Evolutionary conservation across 1,140 invertebrate genomes (phyloP).

Genomic region (Penaeus vannamei): DNA sequence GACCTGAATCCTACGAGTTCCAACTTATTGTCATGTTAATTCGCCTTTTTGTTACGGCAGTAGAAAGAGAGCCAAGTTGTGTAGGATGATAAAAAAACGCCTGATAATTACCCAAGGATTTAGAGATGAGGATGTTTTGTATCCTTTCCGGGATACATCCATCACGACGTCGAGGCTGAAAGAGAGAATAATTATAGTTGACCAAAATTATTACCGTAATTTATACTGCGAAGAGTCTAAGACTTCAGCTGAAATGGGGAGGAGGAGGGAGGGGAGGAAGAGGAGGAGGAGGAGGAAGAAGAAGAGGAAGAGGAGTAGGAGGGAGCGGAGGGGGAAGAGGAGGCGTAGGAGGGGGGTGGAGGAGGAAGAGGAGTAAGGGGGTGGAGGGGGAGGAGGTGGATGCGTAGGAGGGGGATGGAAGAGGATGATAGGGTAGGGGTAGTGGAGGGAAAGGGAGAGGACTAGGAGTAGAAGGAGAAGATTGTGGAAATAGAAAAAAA

Average conservation of each 20-base stretch:
- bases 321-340: background rate
- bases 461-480: background rate
- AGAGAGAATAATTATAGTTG: slow-evolving; percentile 20
- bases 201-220: slow-evolving; percentile 21
- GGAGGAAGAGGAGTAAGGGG: slow-evolving; percentile 16
- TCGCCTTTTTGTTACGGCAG: no score
- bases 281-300: background rate
- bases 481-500: background rate
- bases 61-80: no score
- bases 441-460: background rate
- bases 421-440: background rate
- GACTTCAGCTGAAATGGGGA: background rate
- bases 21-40: no score
- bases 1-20: background rate
- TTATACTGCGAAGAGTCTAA: background rate
- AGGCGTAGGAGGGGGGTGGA: background rate
- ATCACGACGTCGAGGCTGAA: slow-evolving; percentile 20
- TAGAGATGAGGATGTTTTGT: slow-evolving; percentile 4
- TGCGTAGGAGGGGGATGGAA: background rate
- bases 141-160: slow-evolving; percentile 1
- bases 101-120: background rate
- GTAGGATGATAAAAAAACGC: no score
- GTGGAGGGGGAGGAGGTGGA: background rate
- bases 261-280: background rate
- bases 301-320: background rate